These are phyloP conservation scores for Acropora yongei DNA, from an alignment of 64 coral and sea anemone genomes.

Conservation along the genomic window DNA sequence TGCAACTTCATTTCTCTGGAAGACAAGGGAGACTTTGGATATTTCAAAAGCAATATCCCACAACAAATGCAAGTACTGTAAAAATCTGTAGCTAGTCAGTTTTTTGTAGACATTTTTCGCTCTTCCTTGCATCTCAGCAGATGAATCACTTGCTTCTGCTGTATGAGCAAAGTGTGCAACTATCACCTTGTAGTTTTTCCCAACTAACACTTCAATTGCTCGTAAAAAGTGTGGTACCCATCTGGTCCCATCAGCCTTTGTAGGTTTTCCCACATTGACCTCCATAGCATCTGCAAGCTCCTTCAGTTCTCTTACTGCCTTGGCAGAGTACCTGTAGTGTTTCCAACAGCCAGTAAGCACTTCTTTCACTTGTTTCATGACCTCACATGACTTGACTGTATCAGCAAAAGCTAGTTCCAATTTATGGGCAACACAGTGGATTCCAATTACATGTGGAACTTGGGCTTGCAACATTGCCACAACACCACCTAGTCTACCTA, in stretches of 20 bases:
- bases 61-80: constrained; percentile 27
- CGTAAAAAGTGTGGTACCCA: constrained; percentile 66
- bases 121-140: constrained; percentile 34
- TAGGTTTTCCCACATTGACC: constrained; percentile 65
- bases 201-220: constrained; percentile 50
- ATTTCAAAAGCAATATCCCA: constrained; percentile 59
- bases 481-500: constrained; percentile 39
- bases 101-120: constrained; percentile 19
- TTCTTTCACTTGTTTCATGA: constrained; percentile 55
- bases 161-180: constrained; percentile 69
- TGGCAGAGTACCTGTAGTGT: constrained; percentile 74
- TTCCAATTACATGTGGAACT: constrained; percentile 31
- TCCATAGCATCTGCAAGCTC: constrained; percentile 69
- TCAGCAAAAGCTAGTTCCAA: constrained; percentile 45
- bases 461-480: constrained; percentile 24
- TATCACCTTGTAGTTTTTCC: constrained; percentile 67
- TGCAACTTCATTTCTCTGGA: constrained; percentile 69
- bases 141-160: constrained; percentile 37
- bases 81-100: constrained; percentile 15
- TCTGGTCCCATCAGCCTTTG: constrained; percentile 62
- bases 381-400: constrained; percentile 44
- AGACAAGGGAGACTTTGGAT: constrained; percentile 57
- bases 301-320: constrained; percentile 65
- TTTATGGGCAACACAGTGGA: constrained; percentile 18
- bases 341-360: constrained; percentile 60